These are phyloP conservation scores for Sebastes schlegelii DNA, from an alignment of 2,113 vertebrate genomes.

Conservation along the genomic window DNA sequence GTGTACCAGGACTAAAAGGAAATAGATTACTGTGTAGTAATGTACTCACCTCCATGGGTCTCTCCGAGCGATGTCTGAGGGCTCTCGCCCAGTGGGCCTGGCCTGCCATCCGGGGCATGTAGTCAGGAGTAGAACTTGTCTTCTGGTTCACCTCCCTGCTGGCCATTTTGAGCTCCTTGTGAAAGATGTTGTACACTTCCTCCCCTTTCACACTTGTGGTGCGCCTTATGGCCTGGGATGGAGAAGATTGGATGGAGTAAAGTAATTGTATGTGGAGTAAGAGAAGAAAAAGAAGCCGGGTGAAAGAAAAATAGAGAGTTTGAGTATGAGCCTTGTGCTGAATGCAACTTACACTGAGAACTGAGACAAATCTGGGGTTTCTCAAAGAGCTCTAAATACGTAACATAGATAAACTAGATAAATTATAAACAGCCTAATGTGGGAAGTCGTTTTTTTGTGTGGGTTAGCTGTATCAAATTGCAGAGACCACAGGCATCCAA, in stretches of 20 bases:
- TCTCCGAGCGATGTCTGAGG: conserved; percentile 80
- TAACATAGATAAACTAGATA: background rate
- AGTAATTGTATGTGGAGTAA: background rate
- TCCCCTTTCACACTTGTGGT: conserved; percentile 85
- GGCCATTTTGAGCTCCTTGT: conserved; percentile 80
- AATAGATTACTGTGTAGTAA: background rate
- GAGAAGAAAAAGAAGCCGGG: background rate
- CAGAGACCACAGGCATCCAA: background rate
- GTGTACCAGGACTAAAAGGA: background rate
- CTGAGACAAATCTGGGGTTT: background rate
- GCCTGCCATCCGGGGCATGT: conserved; percentile 82
- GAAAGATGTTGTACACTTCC: conserved; percentile 85
- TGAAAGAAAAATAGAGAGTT: background rate
- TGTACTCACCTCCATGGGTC: conserved; percentile 82
- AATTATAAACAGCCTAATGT: background rate
- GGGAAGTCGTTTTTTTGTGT: background rate
- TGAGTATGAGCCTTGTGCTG: background rate
- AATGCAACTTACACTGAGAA: background rate
- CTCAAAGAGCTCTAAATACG: background rate
- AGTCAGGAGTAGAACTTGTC: conserved; percentile 48
- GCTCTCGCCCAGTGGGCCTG: conserved; percentile 78
- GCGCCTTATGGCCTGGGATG: conserved; percentile 84
- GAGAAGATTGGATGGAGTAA: background rate
- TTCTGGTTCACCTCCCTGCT: conserved; percentile 82
- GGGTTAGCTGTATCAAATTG: background rate